Evolutionary conservation across 2,888 invertebrate genomes (phyloP).

Genomic region (Meloe dianella): DNA sequence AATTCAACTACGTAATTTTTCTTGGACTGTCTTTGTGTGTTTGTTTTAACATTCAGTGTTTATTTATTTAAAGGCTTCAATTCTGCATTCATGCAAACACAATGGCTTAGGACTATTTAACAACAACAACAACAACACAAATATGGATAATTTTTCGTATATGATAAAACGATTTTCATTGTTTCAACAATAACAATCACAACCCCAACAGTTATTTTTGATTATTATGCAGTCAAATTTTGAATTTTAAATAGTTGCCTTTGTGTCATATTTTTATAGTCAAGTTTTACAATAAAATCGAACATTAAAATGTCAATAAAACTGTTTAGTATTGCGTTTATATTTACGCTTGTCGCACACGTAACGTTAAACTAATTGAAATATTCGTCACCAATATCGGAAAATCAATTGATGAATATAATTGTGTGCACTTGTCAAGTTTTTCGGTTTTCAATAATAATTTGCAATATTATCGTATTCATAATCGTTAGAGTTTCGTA

Average conservation of each 20-base stretch:
- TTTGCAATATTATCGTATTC: neutral
- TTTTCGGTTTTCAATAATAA: neutral
- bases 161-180: neutral
- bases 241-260: slow-evolving; percentile 10
- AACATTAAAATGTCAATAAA: slow-evolving; percentile 35
- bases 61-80: neutral
- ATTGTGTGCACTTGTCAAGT: neutral
- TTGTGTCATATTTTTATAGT: slow-evolving; percentile 26
- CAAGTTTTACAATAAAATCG: slow-evolving; percentile 19
- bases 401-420: neutral
- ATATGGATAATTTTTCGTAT: neutral
- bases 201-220: neutral
- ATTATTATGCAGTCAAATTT: neutral
- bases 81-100: neutral
- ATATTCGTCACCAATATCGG: slow-evolving; percentile 22
- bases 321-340: slow-evolving; percentile 36
- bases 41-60: neutral
- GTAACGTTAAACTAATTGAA: slow-evolving; percentile 35
- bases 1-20: neutral
- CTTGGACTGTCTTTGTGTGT: neutral
- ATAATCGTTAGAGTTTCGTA: neutral
- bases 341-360: slow-evolving; percentile 36
- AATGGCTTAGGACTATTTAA: neutral
- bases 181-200: neutral
- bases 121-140: too few relatives aligned